Conservation (phyloP, 1,140 invertebrate species). For the Gonioctena quinquepunctata region DNA sequence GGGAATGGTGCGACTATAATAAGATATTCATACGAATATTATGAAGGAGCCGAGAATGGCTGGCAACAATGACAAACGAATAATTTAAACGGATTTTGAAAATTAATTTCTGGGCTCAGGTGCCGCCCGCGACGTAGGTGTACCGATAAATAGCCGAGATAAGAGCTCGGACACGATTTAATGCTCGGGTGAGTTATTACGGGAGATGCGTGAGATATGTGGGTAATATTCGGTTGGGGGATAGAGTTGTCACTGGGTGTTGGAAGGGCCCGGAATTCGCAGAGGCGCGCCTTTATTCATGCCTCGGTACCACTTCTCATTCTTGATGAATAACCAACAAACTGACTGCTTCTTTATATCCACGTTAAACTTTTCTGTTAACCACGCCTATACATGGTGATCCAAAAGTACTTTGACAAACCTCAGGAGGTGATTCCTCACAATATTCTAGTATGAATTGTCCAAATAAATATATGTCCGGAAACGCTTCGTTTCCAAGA, state of each 20-base stretch:
- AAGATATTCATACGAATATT: conserved; percentile 42
- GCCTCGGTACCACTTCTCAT: no score
- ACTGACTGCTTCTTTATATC: no score
- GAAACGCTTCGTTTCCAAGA: no score
- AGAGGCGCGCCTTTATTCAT: no score
- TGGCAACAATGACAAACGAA: conserved; percentile 35
- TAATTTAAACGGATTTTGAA: conserved; percentile 36
- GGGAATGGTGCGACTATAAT: conserved; percentile 33
- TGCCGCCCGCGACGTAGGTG: conserved; percentile 36
- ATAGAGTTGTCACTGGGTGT: background rate
- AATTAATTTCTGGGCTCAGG: conserved; percentile 39
- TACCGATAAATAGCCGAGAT: conserved; percentile 42
- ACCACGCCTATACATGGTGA: no score
- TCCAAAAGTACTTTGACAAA: no score
- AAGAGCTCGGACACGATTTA: background rate
- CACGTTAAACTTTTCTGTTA: no score
- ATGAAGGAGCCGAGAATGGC: conserved; percentile 32
- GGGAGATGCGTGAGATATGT: conserved; percentile 20
- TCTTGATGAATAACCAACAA: no score
- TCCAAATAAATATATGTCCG: no score
- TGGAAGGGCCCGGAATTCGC: no score
- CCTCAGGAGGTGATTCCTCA: no score
- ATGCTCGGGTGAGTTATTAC: background rate
- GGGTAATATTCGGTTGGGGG: background rate
- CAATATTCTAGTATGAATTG: no score